Percentiles rank a stretch among this genome's conserved stretches.
phyloP scores from a whole-genome alignment of 2,797 vertebrate species.

The Arnoldichthys spilopterus region DNA sequence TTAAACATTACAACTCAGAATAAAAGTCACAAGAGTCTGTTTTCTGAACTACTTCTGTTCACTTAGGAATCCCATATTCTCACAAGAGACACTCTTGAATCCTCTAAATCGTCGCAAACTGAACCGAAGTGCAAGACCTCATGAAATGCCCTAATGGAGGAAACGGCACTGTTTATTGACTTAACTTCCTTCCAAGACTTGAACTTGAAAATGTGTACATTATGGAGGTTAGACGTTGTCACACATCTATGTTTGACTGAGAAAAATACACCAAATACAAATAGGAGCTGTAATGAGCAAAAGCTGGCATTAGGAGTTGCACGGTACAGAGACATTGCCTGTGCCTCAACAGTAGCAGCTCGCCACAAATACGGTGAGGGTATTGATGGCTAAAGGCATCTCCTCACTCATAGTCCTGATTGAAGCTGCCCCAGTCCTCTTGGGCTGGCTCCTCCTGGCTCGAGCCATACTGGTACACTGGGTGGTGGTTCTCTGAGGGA shows the following conservation, averaged over 20 bases:
- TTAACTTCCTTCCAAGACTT: slow-evolving; percentile 5
- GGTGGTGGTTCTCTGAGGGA: slow-evolving; percentile 44
- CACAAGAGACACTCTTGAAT: slow-evolving; percentile 6
- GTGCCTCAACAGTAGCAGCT: slow-evolving; percentile 33
- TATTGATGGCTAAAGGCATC: neutral
- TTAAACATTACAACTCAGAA: neutral
- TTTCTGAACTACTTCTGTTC: slow-evolving; percentile 18
- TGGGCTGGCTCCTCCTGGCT: slow-evolving; percentile 42
- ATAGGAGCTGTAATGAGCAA: slow-evolving; percentile 34
- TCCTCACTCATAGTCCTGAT: slow-evolving; percentile 58
- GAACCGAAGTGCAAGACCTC: slow-evolving; percentile 15
- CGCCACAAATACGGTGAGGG: slow-evolving; percentile 7
- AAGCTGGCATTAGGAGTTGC: slow-evolving; percentile 49
- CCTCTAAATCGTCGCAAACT: slow-evolving; percentile 11
- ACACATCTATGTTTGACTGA: slow-evolving; percentile 33
- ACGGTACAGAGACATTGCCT: slow-evolving; percentile 33
- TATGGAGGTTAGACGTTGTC: slow-evolving; percentile 40
- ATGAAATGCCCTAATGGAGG: neutral
- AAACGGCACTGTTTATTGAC: neutral
- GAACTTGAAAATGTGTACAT: neutral
- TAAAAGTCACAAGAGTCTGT: neutral
- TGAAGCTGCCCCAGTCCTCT: slow-evolving; percentile 66
- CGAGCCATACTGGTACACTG: slow-evolving; percentile 55
- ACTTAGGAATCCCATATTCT: neutral
- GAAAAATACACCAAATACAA: slow-evolving; percentile 35